Base-by-base conservation (phyloP, 2,113 vertebrate species). In the Bos indicus region DNA sequence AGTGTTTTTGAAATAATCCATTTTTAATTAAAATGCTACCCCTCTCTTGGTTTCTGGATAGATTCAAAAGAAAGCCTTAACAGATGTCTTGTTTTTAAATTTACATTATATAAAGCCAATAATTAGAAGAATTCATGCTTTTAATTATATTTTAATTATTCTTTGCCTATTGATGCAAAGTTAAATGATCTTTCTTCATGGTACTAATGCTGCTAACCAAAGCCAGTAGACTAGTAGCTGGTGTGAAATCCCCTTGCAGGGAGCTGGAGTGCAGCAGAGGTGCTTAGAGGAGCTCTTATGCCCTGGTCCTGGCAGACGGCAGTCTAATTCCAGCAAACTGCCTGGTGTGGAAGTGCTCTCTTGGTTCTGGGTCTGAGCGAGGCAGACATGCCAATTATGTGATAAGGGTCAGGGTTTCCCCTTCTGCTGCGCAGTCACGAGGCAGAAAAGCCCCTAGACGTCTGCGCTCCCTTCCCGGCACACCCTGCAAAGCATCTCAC, bases 1-100 rank as follows among this genome's bases (percentile, higher is more conserved):
- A 98, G 85, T 97, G 97, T 83, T 90, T 99, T 98, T 98, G 97
- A 99, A 98, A 98, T 98, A 99, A 99, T 99, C 98, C 98, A 98
- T 98, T 99, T 99, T 99, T 99, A 99, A 99, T 99, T 99, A 99
- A 98, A 99, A 98, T 93, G 97, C 97, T 98, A 98, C 93, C 98
- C 98, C 98, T 98, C 97, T 98, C 98, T 97, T 97, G 97, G 97
- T 98, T 98, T 98, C 98, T 98, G 97, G 94, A 97, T 98, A 83
- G 98, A 98, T 96, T 97, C 97, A 98, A 98, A 98, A 97, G 97
- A 97, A 98, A 98, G 98, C 97, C 95, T 98, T 98, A 98, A 98
- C 98, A 98, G 98, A 98, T 98, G 98, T 97, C 98, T 98, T 95
- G 77, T 98, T 98, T 99, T 99, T 99, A 99, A 98, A 98, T 97